Evolutionary conservation across 2,113 vertebrate species (phyloP).

Genomic region (Gymnobelideus leadbeateri): DNA sequence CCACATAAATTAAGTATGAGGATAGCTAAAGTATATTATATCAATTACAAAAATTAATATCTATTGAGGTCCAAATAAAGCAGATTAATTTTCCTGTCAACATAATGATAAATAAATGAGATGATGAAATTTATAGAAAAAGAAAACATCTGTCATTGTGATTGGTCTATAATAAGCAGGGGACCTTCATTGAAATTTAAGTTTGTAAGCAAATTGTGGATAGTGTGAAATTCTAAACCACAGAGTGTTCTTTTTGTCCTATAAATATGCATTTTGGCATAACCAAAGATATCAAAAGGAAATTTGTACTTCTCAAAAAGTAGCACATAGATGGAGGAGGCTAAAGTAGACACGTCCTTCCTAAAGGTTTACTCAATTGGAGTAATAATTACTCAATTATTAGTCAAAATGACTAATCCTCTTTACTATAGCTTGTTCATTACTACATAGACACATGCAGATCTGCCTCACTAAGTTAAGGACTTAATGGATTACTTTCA

Average conservation of each 20-base stretch:
- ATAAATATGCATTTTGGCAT: conserved; percentile 17
- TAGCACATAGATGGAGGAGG: background rate
- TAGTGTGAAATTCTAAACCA: background rate
- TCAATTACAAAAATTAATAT: conserved; percentile 39
- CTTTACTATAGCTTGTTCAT: conserved; percentile 9
- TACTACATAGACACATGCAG: background rate
- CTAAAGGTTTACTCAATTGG: background rate
- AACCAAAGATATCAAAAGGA: conserved; percentile 27
- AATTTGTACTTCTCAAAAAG: conserved; percentile 42
- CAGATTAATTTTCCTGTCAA: conserved; percentile 13
- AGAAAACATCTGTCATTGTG: background rate
- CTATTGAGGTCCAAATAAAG: conserved; percentile 31
- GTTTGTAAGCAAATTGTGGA: conserved; percentile 31
- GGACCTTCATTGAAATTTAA: background rate
- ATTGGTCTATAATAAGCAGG: conserved; percentile 26
- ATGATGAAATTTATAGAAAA: conserved; percentile 12
- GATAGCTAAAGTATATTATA: background rate
- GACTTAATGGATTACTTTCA: conserved; percentile 23
- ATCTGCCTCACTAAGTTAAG: background rate
- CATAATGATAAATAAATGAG: conserved; percentile 49
- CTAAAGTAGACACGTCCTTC: background rate
- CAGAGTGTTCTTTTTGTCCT: background rate
- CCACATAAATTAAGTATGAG: conserved; percentile 24
- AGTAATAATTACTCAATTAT: too few species aligned
- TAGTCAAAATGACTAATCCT: background rate